These are phyloP conservation scores for Brachionus koreanus DNA, from an alignment of 1,140 invertebrate genomes.

Conservation along the genomic window DNA sequence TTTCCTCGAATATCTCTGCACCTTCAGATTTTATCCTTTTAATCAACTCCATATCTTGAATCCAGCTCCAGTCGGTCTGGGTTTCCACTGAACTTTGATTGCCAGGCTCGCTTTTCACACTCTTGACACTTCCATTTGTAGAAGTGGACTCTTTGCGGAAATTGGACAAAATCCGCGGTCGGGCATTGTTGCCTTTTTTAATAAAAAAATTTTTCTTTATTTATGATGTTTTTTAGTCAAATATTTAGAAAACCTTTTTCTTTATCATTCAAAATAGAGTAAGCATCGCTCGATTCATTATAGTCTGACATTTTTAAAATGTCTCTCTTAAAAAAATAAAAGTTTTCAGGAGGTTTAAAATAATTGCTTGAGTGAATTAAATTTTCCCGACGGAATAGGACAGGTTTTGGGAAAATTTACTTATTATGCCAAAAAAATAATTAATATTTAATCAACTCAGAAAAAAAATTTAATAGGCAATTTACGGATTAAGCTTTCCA, in stretches of 20 bases:
- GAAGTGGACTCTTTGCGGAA: constrained; percentile 6
- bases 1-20: constrained; percentile 3
- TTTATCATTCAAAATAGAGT: neutral
- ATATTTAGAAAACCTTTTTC: neutral
- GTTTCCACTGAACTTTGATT: neutral
- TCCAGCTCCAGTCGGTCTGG: constrained; percentile 40
- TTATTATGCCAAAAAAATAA: constrained; percentile 2
- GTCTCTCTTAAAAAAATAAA: neutral
- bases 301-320: neutral
- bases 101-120: neutral
- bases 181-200: neutral
- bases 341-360: neutral
- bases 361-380: neutral
- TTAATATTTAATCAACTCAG: neutral
- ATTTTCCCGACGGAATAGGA: neutral
- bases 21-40: neutral
- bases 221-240: neutral
- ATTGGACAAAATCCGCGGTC: neutral
- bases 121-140: neutral
- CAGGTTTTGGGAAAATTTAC: neutral
- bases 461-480: neutral
- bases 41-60: constrained; percentile 35
- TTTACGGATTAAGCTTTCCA: neutral
- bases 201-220: neutral
- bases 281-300: neutral